Evolutionary conservation across 2,888 invertebrate genomes (phyloP).

Genomic region (Chrysodeixis includens): DNA sequence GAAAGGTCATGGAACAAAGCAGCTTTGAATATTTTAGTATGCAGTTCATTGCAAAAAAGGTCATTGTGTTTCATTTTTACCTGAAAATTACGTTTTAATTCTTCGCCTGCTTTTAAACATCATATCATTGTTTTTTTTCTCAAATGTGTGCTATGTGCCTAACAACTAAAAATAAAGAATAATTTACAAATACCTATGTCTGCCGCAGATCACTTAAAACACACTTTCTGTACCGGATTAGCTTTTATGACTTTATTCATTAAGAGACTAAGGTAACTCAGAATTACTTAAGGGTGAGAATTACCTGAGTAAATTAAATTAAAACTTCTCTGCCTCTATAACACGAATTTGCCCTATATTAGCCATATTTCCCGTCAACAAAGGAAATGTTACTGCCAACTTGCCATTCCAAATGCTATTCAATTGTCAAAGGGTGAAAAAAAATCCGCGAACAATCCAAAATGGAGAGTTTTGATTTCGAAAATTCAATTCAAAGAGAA

Average conservation of each 20-base stretch:
- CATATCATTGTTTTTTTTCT: too few species aligned
- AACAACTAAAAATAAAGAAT: too few species aligned
- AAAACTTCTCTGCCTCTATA: neutral
- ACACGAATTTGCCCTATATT: neutral
- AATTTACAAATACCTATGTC: too few species aligned
- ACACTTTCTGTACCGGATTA: neutral
- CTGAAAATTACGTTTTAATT: too few species aligned
- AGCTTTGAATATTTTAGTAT: too few species aligned
- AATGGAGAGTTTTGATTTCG: constrained; percentile 11
- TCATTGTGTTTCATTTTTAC: too few species aligned
- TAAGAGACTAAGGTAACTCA: neutral
- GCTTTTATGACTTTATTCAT: neutral
- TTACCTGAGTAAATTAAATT: constrained; percentile 13
- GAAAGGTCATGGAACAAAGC: too few species aligned
- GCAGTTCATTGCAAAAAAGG: too few species aligned
- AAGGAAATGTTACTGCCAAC: constrained; percentile 19
- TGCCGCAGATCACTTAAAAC: too few species aligned
- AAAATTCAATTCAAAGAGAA: constrained; percentile 30
- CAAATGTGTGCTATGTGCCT: too few species aligned
- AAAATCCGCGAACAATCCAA: constrained; percentile 27
- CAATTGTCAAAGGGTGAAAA: constrained; percentile 25
- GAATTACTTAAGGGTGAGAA: constrained; percentile 2
- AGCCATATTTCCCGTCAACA: constrained; percentile 7
- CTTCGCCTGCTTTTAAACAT: too few species aligned
- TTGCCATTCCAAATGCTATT: constrained; percentile 12